A percentile compares a stretch with the other conserved stretches of the same genome.
Conservation (phyloP, 92 coral and sea anemone species). For the Phenganax subtilis region DNA sequence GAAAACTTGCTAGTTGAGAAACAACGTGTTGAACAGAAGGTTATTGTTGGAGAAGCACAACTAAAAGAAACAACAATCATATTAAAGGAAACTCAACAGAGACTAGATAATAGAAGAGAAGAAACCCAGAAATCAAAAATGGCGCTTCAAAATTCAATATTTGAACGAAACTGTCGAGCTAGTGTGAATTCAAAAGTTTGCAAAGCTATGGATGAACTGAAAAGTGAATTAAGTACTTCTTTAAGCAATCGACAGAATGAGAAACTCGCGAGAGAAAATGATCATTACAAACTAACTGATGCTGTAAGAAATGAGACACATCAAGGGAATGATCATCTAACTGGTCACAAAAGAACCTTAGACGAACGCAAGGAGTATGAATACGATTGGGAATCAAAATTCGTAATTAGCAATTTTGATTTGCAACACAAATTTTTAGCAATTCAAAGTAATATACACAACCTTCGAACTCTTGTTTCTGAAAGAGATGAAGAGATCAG, state of each 20-base stretch:
- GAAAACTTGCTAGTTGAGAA: slow-evolving; percentile 9
- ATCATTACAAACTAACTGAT: neutral
- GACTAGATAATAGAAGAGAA: neutral
- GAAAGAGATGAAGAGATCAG: slow-evolving; percentile 7
- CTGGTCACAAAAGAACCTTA: neutral
- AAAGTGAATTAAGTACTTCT: neutral
- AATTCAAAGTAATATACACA: slow-evolving; percentile 7
- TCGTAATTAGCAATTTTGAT: slow-evolving; percentile 4
- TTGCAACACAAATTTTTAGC: neutral
- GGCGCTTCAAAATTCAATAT: neutral
- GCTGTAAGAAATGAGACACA: neutral
- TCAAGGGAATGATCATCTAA: neutral
- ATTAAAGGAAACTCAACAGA: neutral
- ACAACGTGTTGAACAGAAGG: neutral
- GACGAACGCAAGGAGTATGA: neutral
- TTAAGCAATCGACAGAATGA: neutral
- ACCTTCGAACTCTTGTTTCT: neutral
- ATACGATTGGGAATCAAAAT: neutral
- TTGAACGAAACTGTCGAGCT: slow-evolving; percentile 16
- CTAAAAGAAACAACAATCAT: neutral
- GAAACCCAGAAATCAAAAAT: slow-evolving; percentile 4
- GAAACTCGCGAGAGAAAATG: neutral
- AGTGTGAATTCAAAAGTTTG: slow-evolving; percentile 7
- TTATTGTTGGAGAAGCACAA: neutral
- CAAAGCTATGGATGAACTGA: slow-evolving; percentile 7